A percentile compares a stretch with the other conserved stretches of the same genome.
Conservation (phyloP, 2,113 vertebrate genomes). For the Nerophis lumbriciformis region DNA sequence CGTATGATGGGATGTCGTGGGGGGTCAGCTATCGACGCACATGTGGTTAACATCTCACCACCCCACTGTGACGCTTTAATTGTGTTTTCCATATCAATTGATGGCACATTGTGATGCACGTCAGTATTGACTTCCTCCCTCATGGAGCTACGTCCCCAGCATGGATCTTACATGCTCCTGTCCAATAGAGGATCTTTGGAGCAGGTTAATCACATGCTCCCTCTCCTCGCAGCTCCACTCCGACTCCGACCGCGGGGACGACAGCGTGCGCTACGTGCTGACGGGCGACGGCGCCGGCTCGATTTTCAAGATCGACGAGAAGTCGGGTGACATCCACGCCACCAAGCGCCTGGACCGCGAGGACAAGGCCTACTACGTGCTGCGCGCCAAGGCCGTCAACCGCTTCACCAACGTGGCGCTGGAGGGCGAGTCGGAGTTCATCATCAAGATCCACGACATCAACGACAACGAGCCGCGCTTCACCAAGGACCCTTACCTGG, state of each 20-base stretch:
- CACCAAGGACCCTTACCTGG: conserved; percentile 83
- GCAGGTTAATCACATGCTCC: background rate
- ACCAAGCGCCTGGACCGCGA: conserved; percentile 92
- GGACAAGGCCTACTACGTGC: conserved; percentile 87
- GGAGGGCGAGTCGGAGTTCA: conserved; percentile 92
- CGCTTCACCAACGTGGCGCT: conserved; percentile 84
- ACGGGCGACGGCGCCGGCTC: conserved; percentile 91
- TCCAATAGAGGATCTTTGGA: no score
- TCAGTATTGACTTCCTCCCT: conserved; percentile 51
- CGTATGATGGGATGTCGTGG: no score
- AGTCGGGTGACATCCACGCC: conserved; percentile 94
- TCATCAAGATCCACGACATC: conserved; percentile 98
- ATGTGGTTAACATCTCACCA: conserved; percentile 44
- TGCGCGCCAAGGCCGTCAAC: conserved; percentile 89
- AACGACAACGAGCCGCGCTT: conserved; percentile 95
- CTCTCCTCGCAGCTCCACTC: conserved; percentile 87
- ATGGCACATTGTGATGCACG: conserved; percentile 55
- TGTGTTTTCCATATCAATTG: conserved; percentile 69
- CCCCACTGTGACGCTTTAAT: conserved; percentile 56
- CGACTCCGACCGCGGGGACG: conserved; percentile 87
- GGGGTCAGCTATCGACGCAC: conserved; percentile 35
- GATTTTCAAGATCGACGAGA: conserved; percentile 93
- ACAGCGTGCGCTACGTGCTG: conserved; percentile 88
- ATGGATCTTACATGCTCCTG: no score
- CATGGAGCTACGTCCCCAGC: conserved; percentile 26